These are phyloP conservation scores for Petrocephalus zakoni DNA, from an alignment of 2,113 vertebrate species.

Conservation along the genomic window DNA sequence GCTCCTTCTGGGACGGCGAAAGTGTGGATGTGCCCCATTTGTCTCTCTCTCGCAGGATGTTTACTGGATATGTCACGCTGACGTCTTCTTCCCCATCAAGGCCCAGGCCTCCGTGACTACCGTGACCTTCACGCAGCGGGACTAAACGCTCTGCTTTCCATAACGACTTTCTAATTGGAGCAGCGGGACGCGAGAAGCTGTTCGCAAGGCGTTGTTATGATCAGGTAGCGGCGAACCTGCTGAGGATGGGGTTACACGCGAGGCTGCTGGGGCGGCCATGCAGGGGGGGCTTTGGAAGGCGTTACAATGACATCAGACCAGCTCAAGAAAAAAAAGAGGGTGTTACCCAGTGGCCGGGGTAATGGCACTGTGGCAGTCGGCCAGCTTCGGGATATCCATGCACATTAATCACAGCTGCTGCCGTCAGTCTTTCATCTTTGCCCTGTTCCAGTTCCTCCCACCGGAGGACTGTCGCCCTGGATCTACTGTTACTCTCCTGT, in stretches of 20 bases:
- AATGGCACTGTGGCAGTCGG: neutral
- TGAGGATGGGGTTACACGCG: neutral
- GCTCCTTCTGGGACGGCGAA: neutral
- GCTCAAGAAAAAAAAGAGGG: neutral
- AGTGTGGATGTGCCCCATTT: neutral
- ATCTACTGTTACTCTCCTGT: neutral
- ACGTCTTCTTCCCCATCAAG: conserved; percentile 1
- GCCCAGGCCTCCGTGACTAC: neutral
- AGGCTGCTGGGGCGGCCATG: neutral
- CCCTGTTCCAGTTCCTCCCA: neutral
- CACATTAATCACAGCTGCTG: neutral
- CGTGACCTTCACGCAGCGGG: neutral
- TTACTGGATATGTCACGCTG: neutral
- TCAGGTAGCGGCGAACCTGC: neutral
- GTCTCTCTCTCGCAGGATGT: neutral
- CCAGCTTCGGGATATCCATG: neutral
- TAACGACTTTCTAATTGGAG: conserved; percentile 9
- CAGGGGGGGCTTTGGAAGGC: neutral
- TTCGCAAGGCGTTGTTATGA: neutral
- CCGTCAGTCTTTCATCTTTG: neutral
- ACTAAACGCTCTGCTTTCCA: neutral
- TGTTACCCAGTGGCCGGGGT: neutral
- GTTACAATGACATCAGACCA: neutral
- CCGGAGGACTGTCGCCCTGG: neutral
- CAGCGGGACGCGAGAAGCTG: neutral